phyloP scores from a whole-genome alignment of 2,113 vertebrate species.

The Alouatta palliata region DNA sequence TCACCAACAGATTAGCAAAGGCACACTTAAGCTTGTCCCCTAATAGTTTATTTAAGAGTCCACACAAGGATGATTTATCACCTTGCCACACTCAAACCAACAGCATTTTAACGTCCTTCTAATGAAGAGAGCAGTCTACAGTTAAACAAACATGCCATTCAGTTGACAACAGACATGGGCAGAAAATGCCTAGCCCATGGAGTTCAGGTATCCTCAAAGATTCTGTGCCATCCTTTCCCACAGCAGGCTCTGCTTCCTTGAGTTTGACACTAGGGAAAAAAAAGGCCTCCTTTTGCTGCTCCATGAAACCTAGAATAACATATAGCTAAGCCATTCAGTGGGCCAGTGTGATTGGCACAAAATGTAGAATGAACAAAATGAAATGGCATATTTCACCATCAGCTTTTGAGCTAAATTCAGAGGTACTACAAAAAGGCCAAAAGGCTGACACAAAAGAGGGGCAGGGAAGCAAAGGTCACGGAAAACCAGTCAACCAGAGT shows the following conservation, averaged over 20 bases:
- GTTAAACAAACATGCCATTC: conserved; percentile 60
- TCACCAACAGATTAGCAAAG: conserved; percentile 30
- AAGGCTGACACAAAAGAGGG: not conserved
- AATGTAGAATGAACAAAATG: conserved; percentile 26
- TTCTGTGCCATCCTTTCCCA: not conserved
- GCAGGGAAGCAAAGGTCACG: not conserved
- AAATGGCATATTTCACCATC: conserved; percentile 38
- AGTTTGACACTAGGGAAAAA: not conserved
- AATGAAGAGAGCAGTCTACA: conserved; percentile 50
- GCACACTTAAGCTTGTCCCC: not conserved
- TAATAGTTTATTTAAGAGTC: conserved; percentile 60
- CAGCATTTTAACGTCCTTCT: conserved; percentile 51
- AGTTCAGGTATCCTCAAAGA: conserved; percentile 14
- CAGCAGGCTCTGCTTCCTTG: conserved; percentile 26
- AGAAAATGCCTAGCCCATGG: conserved; percentile 27
- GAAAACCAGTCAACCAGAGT: conserved; percentile 1
- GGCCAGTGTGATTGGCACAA: not conserved
- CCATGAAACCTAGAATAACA: not conserved
- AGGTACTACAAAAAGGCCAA: conserved; percentile 12
- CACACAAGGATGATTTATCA: conserved; percentile 46
- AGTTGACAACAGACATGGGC: not conserved
- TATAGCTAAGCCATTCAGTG: not conserved
- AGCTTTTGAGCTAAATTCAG: conserved; percentile 31
- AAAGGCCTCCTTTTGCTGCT: conserved; percentile 1
- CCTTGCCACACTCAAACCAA: conserved; percentile 51